phyloP scores from a whole-genome alignment of 2,113 vertebrate genomes.

The Oreochromis spilurus region DNA sequence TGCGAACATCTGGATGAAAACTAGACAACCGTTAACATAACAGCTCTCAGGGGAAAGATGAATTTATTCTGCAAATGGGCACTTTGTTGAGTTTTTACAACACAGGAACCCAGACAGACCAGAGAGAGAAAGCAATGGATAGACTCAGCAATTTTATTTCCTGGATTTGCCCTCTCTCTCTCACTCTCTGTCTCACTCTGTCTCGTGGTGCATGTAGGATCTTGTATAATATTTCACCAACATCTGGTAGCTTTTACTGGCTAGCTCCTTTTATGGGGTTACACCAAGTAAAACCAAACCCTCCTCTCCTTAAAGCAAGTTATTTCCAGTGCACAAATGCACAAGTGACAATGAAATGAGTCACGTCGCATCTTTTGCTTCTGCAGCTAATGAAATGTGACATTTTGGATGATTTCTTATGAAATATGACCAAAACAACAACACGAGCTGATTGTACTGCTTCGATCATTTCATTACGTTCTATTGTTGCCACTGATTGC shows the following conservation, averaged over 20 bases:
- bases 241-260: slow-evolving; percentile 70
- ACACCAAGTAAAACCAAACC: slow-evolving; percentile 29
- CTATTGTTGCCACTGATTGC: not conserved
- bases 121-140: slow-evolving; percentile 18
- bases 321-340: slow-evolving; percentile 2
- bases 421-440: not conserved
- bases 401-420: not conserved
- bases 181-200: slow-evolving; percentile 6
- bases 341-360: not conserved
- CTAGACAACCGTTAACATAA: slow-evolving; percentile 12
- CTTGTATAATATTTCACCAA: slow-evolving; percentile 63
- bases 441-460: not conserved
- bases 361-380: not conserved
- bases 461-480: not conserved
- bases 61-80: slow-evolving; percentile 40
- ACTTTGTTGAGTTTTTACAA: slow-evolving; percentile 48
- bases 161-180: slow-evolving; percentile 43
- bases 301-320: not conserved
- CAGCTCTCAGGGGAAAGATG: slow-evolving; percentile 21
- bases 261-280: slow-evolving; percentile 44
- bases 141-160: slow-evolving; percentile 53
- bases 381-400: not conserved
- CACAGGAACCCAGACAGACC: slow-evolving; percentile 43
- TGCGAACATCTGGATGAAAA: slow-evolving; percentile 50
- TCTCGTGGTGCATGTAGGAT: slow-evolving; percentile 46